These are phyloP conservation scores for Nestor notabilis DNA, from an alignment of 2,113 vertebrate species.

Conservation along the genomic window DNA sequence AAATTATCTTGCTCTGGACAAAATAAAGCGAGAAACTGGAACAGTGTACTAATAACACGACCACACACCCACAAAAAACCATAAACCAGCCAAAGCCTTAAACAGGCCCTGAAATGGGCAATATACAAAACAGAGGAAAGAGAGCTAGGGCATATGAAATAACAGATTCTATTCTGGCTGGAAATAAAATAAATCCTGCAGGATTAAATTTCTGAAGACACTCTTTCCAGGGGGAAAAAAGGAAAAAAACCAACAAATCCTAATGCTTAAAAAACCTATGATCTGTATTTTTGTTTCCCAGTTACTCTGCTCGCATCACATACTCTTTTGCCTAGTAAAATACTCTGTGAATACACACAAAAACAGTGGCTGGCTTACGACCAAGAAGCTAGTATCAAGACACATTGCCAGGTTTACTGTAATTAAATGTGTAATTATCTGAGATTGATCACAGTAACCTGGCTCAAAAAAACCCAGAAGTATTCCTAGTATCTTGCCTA, in stretches of 20 bases:
- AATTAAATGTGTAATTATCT: background rate
- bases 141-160: background rate
- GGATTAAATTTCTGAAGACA: background rate
- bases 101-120: background rate
- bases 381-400: background rate
- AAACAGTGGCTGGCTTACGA: background rate
- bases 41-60: background rate
- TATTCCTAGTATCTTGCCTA: background rate
- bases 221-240: background rate
- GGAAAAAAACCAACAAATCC: background rate
- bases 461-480: background rate
- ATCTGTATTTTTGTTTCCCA: background rate
- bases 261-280: background rate
- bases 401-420: background rate
- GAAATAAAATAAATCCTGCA: background rate
- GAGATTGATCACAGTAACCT: background rate
- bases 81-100: background rate
- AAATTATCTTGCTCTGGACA: background rate
- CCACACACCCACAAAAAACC: background rate
- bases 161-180: background rate
- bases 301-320: background rate
- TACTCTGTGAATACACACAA: background rate
- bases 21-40: background rate
- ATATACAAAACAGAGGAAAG: background rate
- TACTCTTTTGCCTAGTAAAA: background rate